Evolutionary conservation across 1,140 invertebrate genomes (phyloP).

Genomic region (Sipha flava): DNA sequence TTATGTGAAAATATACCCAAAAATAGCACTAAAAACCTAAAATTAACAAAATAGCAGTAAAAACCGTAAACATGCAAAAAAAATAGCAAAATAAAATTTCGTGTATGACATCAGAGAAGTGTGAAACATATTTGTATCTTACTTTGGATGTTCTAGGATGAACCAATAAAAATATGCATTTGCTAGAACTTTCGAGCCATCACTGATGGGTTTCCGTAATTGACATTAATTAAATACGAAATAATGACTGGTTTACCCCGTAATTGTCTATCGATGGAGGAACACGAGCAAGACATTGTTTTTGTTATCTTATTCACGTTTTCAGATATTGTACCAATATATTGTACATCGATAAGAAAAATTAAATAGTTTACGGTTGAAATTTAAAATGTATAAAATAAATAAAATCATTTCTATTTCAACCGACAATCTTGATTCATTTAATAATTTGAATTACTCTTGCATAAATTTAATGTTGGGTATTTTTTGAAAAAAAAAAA

Average conservation of each 20-base stretch:
- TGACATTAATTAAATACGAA: background rate
- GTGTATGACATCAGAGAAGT: too few species aligned
- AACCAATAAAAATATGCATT: too few species aligned
- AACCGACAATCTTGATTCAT: background rate
- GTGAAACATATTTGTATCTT: too few species aligned
- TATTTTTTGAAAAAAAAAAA: background rate
- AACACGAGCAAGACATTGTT: background rate
- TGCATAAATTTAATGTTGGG: background rate
- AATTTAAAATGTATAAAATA: background rate
- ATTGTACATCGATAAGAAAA: background rate
- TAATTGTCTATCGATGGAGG: background rate
- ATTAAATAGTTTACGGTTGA: background rate
- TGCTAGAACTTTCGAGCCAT: too few species aligned
- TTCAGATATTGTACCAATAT: background rate
- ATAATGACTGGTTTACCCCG: background rate
- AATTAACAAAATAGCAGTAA: too few species aligned
- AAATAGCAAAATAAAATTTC: too few species aligned
- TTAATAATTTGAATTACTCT: background rate
- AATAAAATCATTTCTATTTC: background rate
- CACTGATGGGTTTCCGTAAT: background rate
- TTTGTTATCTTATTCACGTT: background rate
- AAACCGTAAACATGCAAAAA: too few species aligned
- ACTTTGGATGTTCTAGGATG: too few species aligned
- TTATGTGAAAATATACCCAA: too few species aligned
- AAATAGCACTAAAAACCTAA: too few species aligned